These are phyloP conservation scores for Paguma larvata DNA, from an alignment of 2,797 vertebrate species.

Conservation along the genomic window DNA sequence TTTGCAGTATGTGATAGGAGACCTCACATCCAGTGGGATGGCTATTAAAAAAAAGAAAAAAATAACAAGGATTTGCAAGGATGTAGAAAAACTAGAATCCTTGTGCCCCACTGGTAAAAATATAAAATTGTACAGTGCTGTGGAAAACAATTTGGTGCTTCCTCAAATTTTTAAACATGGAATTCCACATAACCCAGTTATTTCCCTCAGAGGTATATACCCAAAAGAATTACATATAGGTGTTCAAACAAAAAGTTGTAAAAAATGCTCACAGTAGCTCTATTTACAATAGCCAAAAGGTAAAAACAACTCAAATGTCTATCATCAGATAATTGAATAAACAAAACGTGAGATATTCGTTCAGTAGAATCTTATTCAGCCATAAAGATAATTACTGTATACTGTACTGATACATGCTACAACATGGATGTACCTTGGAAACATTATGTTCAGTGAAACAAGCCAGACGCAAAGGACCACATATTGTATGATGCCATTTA, in stretches of 20 bases:
- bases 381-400: neutral
- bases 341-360: neutral
- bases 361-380: neutral
- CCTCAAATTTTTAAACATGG: neutral
- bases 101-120: neutral
- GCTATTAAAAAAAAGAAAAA: neutral
- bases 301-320: neutral
- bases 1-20: neutral
- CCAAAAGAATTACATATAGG: neutral
- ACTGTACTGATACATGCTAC: neutral
- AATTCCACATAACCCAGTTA: neutral
- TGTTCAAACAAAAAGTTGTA: neutral
- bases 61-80: neutral
- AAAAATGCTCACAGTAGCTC: neutral
- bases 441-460: neutral
- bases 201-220: neutral
- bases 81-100: neutral
- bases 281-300: neutral
- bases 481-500: neutral
- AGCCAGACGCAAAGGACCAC: neutral
- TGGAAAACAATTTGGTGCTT: neutral
- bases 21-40: neutral
- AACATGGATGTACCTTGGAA: neutral
- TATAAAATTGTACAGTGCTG: neutral
- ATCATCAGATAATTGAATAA: neutral